Percentiles rank a stretch among this genome's conserved stretches.
Conservation (phyloP, 30 jellyfish, hydroid and myxozoan genomes). For the Nemopilema nomurai region DNA sequence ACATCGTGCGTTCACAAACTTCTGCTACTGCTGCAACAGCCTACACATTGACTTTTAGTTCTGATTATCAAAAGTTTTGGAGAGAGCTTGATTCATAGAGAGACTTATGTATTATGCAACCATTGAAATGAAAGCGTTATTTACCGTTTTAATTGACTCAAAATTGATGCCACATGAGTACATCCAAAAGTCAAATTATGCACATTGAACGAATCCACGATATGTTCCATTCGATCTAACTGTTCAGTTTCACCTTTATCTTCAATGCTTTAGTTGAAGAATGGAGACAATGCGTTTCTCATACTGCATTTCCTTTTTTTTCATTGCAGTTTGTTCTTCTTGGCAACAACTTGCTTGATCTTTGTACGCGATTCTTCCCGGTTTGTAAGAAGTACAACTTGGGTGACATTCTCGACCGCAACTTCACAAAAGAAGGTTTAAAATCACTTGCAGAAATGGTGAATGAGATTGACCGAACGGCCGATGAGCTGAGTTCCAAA, state of each 20-base stretch:
- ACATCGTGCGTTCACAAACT: constrained; percentile 57
- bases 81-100: too few species aligned
- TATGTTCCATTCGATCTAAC: too few species aligned
- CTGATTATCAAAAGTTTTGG: too few species aligned
- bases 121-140: too few species aligned
- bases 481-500: constrained; percentile 45
- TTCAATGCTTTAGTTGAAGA: neutral
- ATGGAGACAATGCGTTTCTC: neutral
- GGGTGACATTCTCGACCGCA: constrained; percentile 29
- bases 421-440: constrained; percentile 55
- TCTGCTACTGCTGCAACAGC: too few species aligned
- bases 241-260: too few species aligned
- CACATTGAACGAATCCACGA: too few species aligned
- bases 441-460: constrained; percentile 60
- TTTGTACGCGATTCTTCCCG: constrained; percentile 66
- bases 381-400: constrained; percentile 54
- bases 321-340: constrained; percentile 71
- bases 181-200: too few species aligned
- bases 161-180: too few species aligned
- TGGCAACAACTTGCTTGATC: constrained; percentile 80
- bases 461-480: constrained; percentile 15
- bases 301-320: neutral
- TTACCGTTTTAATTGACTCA: too few species aligned
- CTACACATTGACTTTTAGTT: too few species aligned
- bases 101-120: too few species aligned